These are phyloP conservation scores for Poeciliopsis infans DNA, from an alignment of 2,797 vertebrate genomes.

Conservation along the genomic window DNA sequence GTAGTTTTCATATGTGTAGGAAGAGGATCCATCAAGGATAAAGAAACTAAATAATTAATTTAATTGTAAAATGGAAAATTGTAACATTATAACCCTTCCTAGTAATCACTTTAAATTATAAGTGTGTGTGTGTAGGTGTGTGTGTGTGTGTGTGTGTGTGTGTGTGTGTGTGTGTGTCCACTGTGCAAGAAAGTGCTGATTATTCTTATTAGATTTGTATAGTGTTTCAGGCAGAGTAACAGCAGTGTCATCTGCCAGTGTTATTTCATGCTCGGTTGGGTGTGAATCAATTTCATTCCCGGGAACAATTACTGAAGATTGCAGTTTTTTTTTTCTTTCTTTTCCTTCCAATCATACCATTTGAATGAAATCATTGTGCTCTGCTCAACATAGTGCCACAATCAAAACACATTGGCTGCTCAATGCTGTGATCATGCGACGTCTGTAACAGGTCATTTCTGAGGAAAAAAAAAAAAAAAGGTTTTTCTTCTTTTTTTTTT, in stretches of 20 bases:
- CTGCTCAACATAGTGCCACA: slow-evolving; percentile 60
- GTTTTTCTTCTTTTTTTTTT: slow-evolving; percentile 7
- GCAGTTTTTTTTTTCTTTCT: slow-evolving; percentile 43
- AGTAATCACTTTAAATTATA: slow-evolving; percentile 43
- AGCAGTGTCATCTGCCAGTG: slow-evolving; percentile 84
- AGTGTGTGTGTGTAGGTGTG: slow-evolving; percentile 1
- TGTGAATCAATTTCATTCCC: slow-evolving; percentile 86
- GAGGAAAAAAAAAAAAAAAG: slow-evolving; percentile 30
- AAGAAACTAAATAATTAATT: slow-evolving; percentile 22
- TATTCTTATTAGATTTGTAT: slow-evolving; percentile 79
- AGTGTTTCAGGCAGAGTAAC: slow-evolving; percentile 80
- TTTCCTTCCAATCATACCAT: slow-evolving; percentile 76
- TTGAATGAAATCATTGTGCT: slow-evolving; percentile 78
- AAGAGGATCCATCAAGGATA: slow-evolving; percentile 12
- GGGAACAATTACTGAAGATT: slow-evolving; percentile 85
- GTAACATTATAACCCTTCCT: slow-evolving; percentile 38
- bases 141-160: slow-evolving; percentile 10
- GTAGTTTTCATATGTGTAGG: background rate
- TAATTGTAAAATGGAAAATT: slow-evolving; percentile 15
- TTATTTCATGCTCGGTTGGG: slow-evolving; percentile 85
- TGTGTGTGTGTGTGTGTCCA: slow-evolving; percentile 17
- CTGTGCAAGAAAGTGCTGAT: slow-evolving; percentile 77
- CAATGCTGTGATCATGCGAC: slow-evolving; percentile 53
- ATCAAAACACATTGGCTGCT: slow-evolving; percentile 69
- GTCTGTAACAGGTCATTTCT: slow-evolving; percentile 50